These are phyloP conservation scores for Actinemys pallida DNA, from an alignment of 2,113 vertebrate species.

Conservation along the genomic window DNA sequence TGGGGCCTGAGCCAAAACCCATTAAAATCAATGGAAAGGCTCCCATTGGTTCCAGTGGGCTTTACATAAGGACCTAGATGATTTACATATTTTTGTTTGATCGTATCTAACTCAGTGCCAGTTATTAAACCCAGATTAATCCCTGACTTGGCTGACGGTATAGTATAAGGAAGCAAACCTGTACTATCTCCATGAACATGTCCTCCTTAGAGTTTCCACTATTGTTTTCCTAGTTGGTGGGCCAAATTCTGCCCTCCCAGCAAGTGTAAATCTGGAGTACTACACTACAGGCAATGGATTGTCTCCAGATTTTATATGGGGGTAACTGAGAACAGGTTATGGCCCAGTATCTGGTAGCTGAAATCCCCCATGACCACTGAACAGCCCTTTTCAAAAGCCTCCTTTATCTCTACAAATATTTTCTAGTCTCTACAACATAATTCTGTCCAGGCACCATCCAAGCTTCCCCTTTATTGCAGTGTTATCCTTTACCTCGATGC, in stretches of 20 bases:
- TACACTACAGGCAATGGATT: neutral
- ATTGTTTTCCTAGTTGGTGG: neutral
- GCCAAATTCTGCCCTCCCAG: constrained; percentile 11
- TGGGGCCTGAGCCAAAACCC: constrained; percentile 39
- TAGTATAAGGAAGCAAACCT: neutral
- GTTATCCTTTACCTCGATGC: neutral
- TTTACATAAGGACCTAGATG: constrained; percentile 51
- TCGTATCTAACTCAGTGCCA: constrained; percentile 40
- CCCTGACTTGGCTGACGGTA: constrained; percentile 22
- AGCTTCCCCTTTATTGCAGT: constrained; percentile 39
- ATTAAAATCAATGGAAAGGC: constrained; percentile 50
- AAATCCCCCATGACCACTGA: neutral
- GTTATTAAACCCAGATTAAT: constrained; percentile 66
- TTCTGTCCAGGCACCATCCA: neutral
- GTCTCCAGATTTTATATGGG: constrained; percentile 5
- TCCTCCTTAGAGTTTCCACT: neutral
- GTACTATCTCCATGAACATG: neutral
- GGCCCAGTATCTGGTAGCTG: neutral
- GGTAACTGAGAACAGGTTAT: constrained; percentile 21
- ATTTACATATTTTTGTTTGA: constrained; percentile 55
- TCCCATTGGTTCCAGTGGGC: constrained; percentile 1
- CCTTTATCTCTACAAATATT: neutral
- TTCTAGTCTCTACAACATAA: neutral
- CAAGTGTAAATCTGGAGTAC: constrained; percentile 14
- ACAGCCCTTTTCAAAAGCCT: neutral